Percentiles rank a stretch among this genome's conserved stretches.
These are phyloP conservation scores for cattle (Bos taurus) DNA, from an alignment of 2,113 vertebrate species.

Conservation along the genomic window ARS-UCD2.0 NC_037332.1:66781001-66781500, in stretches of 20 bases:
- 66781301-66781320: background rate
- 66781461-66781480: background rate
- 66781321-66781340: background rate
- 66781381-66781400: background rate
- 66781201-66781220: slow-evolving; percentile 73
- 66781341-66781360: background rate
- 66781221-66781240: slow-evolving; percentile 72
- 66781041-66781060: slow-evolving; percentile 35
- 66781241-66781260: slow-evolving; percentile 56
- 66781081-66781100: slow-evolving; percentile 71
- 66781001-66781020: slow-evolving; percentile 58
- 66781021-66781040: slow-evolving; percentile 40
- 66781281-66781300: background rate
- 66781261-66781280: slow-evolving; percentile 25
- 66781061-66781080: slow-evolving; percentile 45
- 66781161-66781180: slow-evolving; percentile 76
- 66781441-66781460: fast-evolving
- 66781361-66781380: background rate
- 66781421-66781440: fast-evolving
- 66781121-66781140: slow-evolving; percentile 73
- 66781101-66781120: slow-evolving; percentile 63
- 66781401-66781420: background rate
- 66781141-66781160: slow-evolving; percentile 66
- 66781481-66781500: background rate
- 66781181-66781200: slow-evolving; percentile 75